phyloP scores from a whole-genome alignment of 2,888 invertebrate species.

The Hemaris fuciformis region DNA sequence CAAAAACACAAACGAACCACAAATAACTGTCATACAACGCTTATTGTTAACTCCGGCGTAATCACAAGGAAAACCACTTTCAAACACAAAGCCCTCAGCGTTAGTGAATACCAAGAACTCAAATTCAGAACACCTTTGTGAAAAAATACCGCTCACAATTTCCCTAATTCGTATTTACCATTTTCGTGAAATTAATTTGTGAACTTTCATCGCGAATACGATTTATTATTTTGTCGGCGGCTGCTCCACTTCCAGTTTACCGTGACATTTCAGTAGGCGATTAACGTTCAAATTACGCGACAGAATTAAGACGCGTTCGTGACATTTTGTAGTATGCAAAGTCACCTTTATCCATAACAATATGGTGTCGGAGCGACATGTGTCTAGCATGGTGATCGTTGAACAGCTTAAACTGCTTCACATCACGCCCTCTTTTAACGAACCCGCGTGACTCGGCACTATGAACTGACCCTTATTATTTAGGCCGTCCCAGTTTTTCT shows the following conservation, averaged over 20 bases:
- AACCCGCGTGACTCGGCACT: conserved; percentile 36
- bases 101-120: conserved; percentile 5
- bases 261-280: background rate
- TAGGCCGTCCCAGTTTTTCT: conserved; percentile 38
- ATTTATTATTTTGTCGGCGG: background rate
- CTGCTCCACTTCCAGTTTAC: background rate
- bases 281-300: background rate
- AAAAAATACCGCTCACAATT: background rate
- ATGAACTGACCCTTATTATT: conserved; percentile 39
- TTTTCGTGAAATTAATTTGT: background rate
- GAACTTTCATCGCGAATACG: background rate
- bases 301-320: background rate
- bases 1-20: background rate
- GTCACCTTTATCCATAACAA: conserved; percentile 20
- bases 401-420: conserved; percentile 5
- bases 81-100: background rate
- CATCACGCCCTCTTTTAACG: conserved; percentile 28
- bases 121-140: conserved; percentile 7
- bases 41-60: background rate
- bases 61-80: conserved; percentile 8
- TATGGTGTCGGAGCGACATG: conserved; percentile 18
- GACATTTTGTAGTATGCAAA: conserved; percentile 10
- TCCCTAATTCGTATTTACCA: conserved; percentile 5
- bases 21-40: background rate
- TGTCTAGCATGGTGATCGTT: conserved; percentile 18